Evolutionary conservation across 2,888 invertebrate species (phyloP).

Genomic region (Phragmatobia fuliginosa): DNA sequence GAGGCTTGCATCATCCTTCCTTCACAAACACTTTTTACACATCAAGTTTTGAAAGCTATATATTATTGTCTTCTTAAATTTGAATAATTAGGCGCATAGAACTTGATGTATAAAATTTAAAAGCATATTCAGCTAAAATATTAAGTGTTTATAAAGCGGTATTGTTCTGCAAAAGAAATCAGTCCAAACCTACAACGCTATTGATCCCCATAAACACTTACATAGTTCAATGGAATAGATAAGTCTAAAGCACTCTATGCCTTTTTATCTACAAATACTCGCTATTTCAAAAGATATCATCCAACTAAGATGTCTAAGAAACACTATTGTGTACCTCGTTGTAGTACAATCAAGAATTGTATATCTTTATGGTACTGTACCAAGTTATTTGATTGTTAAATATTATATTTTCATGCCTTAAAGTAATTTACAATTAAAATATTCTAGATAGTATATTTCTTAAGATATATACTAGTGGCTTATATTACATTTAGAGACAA

Average conservation of each 20-base stretch:
- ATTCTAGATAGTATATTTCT: too few relatives aligned
- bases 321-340: neutral
- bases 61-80: neutral
- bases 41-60: neutral
- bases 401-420: neutral
- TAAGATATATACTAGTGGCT: too few relatives aligned
- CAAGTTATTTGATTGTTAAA: neutral
- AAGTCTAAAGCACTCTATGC: neutral
- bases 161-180: neutral
- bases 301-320: neutral
- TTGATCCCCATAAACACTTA: neutral
- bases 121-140: constrained; percentile 19
- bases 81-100: neutral
- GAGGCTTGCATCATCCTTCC: constrained; percentile 15
- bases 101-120: constrained; percentile 10
- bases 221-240: neutral
- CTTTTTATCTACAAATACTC: neutral
- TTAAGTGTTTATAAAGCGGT: constrained; percentile 15
- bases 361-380: neutral
- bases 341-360: neutral
- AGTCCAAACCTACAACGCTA: neutral
- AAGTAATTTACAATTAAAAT: too few relatives aligned
- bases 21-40: constrained; percentile 6
- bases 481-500: too few relatives aligned
- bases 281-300: neutral